Evolutionary conservation across 1,140 invertebrate genomes (phyloP), one percentile per base, ranked within the genome.

Genomic region (Danaus melanippus): DNA sequence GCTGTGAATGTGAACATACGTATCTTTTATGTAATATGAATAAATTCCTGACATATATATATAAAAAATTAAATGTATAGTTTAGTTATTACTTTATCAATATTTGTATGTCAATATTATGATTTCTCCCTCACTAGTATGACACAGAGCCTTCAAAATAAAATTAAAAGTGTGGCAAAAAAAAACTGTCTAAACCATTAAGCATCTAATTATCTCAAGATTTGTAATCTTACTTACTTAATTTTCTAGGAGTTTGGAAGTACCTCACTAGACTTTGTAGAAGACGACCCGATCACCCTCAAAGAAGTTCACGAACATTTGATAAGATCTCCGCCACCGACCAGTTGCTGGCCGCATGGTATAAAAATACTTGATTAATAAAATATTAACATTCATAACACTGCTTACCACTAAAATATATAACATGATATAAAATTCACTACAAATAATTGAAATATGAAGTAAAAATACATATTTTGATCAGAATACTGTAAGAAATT

Each of bases 221-320:
- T n/a, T n/a, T n/a, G n/a, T n/a, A n/a, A n/a, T n/a, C n/a, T 44
- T 3, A 52, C 12, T 45, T 10, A 40, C 42, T 42, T 42, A 55
- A 56, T 74, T 58, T 81, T 87, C 21, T 74, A 93, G 92, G 92
- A 93, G 75, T 90, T 93, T 67, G 90, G 90, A 10, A 90, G 90
- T 54, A 82, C 89, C 43, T 77, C 89, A 4, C 70, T 89, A 56
- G 90, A 91, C 63, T 84, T 87, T 64, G 76, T 90, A 12, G 90
- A 90, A 62, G 86, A 90, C 61, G 92, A 93, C 76, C 92, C 92
- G 0, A 69, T 94, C 46, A 92, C 92, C 12, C 79, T 94, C 44
- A 93, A 93, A 48, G 93, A 94, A 76, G 91, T 94, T 41, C 93
- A 95, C 75, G 92, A 95, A 72, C 93, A 95, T 74, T 91, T 95